phyloP scores from a whole-genome alignment of 2,797 vertebrate genomes.

The Pristis pectinata region DNA sequence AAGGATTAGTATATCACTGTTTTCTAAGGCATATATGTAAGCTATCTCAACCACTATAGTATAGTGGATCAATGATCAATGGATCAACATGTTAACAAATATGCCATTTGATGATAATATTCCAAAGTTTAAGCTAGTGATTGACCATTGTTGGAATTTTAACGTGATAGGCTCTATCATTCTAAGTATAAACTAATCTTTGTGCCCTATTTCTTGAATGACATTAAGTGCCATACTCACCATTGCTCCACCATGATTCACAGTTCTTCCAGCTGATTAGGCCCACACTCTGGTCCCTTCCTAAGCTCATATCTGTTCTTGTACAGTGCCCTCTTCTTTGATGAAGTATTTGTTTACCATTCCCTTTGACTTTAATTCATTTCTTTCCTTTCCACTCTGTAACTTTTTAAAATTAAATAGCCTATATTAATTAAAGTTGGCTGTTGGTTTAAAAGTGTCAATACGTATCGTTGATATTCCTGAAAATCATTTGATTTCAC shows the following conservation, averaged over 20 bases:
- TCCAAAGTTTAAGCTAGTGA: not conserved
- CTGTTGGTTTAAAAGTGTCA: not conserved
- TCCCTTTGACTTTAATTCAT: not conserved
- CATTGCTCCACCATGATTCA: not conserved
- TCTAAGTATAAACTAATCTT: not conserved
- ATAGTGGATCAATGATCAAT: no score
- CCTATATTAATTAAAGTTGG: not conserved
- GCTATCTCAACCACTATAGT: not conserved
- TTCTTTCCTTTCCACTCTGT: not conserved
- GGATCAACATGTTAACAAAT: not conserved
- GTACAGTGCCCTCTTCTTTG: not conserved
- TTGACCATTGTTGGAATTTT: not conserved
- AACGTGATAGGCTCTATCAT: not conserved
- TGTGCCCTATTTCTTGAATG: not conserved
- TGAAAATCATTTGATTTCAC: not conserved
- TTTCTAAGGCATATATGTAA: not conserved
- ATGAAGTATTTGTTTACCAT: not conserved
- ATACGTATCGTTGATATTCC: not conserved
- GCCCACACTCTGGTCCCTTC: not conserved
- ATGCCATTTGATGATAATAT: not conserved
- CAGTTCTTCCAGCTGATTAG: not conserved
- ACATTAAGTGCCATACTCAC: not conserved
- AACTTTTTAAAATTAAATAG: not conserved
- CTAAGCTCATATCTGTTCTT: not conserved
- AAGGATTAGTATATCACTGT: no score